Evolutionary conservation across 2,888 invertebrate genomes (phyloP), one percentile per base, ranked within the genome.

Genomic region (Nemurella pictetii): DNA sequence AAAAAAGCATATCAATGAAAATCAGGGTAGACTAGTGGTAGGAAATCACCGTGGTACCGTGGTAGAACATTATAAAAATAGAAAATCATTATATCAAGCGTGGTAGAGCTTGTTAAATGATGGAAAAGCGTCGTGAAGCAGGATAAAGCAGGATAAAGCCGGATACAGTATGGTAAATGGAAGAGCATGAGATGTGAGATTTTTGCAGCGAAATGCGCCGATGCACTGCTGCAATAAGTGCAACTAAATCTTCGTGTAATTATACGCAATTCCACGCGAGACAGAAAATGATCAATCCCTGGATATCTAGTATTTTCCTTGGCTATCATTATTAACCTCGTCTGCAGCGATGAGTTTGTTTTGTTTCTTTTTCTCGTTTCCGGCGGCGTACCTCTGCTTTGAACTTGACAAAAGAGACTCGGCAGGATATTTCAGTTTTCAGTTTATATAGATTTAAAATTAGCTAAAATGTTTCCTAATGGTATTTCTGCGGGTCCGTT

Each of bases 391-490:
- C n/a, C 32, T 35, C 32, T 32, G 32, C 80, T 80, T 35, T 80
- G 35, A 80, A 35, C 80, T 80, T 80, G 35, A 35, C 80, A 80
- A 80, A 80, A 80, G 80, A 80, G 5, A 9, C 0, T 4, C 36
- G 4, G 80, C 36, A 20, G 80, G 80, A 80, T 29, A 80, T 32
- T 80, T 80, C 30, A 80, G 35, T 80, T 80, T 80, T 80, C 32
- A 35, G 32, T 35, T 80, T 80, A 80, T 80, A 80, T 80, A 80
- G 80, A 80, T 80, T 80, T 80, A 35, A 80, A 80, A 80, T 80
- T 80, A 80, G 36, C 80, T 35, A 80, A 80, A 80, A 80, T 80
- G 80, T 80, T 80, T 80, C 80, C 80, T 35, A 80, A 80, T 80
- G 80, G 80, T 80, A 80, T 80, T 30, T 80, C 35, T 80, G 80